Conservation (phyloP, 2,888 invertebrate species). For the Pseudococcus viburni region DNA sequence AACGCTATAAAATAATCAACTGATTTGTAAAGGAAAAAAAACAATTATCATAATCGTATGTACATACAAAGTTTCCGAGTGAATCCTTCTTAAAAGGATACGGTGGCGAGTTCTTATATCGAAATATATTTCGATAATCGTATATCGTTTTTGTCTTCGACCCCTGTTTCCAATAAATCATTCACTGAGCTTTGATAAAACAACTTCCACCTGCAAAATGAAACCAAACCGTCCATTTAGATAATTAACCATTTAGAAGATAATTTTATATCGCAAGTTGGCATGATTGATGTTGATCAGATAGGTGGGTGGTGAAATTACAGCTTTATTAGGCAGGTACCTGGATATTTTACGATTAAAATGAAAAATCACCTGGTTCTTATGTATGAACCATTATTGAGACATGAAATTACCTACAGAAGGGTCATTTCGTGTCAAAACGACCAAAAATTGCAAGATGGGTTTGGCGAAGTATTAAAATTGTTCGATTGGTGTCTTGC, state of each 20-base stretch:
- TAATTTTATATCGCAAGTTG: background rate
- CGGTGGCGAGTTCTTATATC: background rate
- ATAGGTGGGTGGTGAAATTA: no score
- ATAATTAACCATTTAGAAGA: background rate
- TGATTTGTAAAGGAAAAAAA: background rate
- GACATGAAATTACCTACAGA: no score
- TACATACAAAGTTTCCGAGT: background rate
- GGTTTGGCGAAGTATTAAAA: no score
- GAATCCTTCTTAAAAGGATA: background rate
- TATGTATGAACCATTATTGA: no score
- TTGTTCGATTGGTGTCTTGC: no score
- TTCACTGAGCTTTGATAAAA: background rate
- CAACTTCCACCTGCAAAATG: constrained; percentile 2
- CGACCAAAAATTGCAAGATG: no score
- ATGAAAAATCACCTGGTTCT: no score
- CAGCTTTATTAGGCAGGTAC: no score
- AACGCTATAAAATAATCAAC: constrained; percentile 29
- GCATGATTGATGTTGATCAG: no score
- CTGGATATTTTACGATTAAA: no score
- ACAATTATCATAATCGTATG: constrained; percentile 11
- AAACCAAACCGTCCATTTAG: background rate
- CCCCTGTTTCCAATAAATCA: background rate
- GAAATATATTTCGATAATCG: constrained; percentile 10
- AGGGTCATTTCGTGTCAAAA: no score
- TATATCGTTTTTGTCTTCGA: background rate